phyloP scores from a whole-genome alignment of 2,888 invertebrate species.

The Drosophila mayaguana region DNA sequence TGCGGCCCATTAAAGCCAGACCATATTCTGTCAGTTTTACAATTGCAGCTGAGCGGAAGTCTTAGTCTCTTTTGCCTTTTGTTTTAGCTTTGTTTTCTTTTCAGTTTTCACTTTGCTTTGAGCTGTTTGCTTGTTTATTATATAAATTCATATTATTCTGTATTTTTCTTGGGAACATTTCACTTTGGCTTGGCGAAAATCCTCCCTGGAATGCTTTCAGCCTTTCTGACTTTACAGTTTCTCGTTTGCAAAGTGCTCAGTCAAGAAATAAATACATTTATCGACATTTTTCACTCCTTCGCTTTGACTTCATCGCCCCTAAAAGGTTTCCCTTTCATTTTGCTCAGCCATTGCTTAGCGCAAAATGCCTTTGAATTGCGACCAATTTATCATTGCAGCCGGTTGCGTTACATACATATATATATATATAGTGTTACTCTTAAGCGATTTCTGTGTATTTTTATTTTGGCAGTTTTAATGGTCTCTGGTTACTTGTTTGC shows the following conservation, averaged over 20 bases:
- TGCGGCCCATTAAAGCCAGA: constrained; percentile 12
- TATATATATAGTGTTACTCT: not conserved
- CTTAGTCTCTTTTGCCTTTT: not conserved
- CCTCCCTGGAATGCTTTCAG: not conserved
- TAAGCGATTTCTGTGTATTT: constrained; percentile 14
- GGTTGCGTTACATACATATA: not conserved
- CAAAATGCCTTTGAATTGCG: constrained; percentile 22
- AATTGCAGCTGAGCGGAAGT: not conserved
- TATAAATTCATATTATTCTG: not conserved
- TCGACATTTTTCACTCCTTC: constrained; percentile 8
- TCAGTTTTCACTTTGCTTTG: too few relatives aligned
- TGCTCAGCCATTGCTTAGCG: constrained; percentile 10
- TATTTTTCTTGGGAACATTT: not conserved
- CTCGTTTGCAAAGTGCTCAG: constrained; percentile 18
- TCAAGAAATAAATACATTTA: constrained; percentile 6
- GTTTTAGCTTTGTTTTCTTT: not conserved
- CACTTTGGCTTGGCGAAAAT: not conserved
- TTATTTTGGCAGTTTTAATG: constrained; percentile 1
- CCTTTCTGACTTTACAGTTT: constrained; percentile 6
- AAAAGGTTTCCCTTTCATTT: constrained; percentile 11
- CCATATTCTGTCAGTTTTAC: too few relatives aligned
- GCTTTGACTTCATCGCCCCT: not conserved
- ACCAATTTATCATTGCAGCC: constrained; percentile 31
- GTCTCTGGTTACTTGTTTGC: not conserved
- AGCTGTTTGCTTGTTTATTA: constrained; percentile 1